Percentiles rank a stretch among this genome's conserved stretches.
Evolutionary conservation across 2,797 vertebrate genomes (phyloP).

Genomic region (Phaenicophaeus curvirostris): DNA sequence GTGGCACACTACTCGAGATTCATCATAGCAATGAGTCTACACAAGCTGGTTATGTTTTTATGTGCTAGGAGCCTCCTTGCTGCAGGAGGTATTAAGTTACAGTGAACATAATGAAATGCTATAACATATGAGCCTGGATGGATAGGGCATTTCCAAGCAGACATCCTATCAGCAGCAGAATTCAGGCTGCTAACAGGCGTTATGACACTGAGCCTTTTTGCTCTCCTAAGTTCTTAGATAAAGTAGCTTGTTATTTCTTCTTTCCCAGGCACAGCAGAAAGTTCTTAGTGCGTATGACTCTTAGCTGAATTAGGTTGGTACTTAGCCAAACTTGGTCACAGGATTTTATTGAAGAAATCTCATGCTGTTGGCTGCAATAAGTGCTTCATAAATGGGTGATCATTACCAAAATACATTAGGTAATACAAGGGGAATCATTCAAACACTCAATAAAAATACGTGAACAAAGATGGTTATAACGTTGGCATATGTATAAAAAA

Average conservation of each 20-base stretch:
- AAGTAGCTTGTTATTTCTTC: not conserved
- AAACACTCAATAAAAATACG: not conserved
- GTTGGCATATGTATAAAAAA: not conserved
- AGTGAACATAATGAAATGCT: conserved; percentile 27
- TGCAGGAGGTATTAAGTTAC: not conserved
- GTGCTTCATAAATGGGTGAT: not conserved
- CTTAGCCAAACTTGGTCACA: not conserved
- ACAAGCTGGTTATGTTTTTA: not conserved
- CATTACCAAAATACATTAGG: not conserved
- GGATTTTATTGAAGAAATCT: conserved; percentile 13
- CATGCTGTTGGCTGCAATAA: not conserved
- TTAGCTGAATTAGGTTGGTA: conserved; percentile 7
- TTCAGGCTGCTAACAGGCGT: not conserved
- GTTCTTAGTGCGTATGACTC: not conserved
- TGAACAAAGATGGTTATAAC: not conserved
- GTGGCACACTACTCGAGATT: not conserved
- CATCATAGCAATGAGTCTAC: not conserved
- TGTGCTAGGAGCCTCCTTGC: not conserved
- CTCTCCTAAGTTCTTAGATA: not conserved
- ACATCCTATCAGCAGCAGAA: not conserved
- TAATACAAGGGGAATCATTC: not conserved
- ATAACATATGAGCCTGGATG: not conserved
- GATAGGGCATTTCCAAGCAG: not conserved
- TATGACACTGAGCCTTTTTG: not conserved
- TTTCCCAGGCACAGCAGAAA: not conserved